phyloP scores from a whole-genome alignment of 2,797 vertebrate genomes.

The Xyrichtys novacula region DNA sequence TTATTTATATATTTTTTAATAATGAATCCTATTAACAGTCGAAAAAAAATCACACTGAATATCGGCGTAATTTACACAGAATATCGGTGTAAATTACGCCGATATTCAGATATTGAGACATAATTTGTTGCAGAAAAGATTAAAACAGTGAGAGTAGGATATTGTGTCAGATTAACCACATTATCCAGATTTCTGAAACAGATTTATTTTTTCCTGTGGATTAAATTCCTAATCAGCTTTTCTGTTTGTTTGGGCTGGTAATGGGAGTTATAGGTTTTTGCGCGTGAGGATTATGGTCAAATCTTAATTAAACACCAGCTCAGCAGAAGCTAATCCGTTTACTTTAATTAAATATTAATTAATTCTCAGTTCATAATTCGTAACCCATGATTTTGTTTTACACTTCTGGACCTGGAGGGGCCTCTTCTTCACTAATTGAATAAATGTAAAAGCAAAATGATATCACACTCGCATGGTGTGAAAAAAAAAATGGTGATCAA shows the following conservation, averaged over 20 bases:
- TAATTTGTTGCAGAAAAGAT: neutral
- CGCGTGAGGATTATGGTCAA: constrained; percentile 58
- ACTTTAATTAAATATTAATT: constrained; percentile 16
- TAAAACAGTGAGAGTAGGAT: neutral
- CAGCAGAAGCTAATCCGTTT: constrained; percentile 63
- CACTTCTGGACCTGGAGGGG: neutral
- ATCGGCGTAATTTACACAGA: too few relatives aligned
- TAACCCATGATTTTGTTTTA: neutral
- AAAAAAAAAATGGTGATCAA: constrained; percentile 3
- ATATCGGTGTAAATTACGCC: too few relatives aligned
- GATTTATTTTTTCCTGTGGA: neutral
- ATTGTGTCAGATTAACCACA: neutral
- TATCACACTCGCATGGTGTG: constrained; percentile 6
- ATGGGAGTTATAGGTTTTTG: constrained; percentile 28
- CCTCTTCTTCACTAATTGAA: constrained; percentile 6
- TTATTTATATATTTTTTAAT: neutral
- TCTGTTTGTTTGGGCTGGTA: constrained; percentile 29
- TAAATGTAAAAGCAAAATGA: constrained; percentile 18
- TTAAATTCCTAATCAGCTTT: constrained; percentile 6
- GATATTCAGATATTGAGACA: too few relatives aligned
- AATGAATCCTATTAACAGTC: neutral
- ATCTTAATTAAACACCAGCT: constrained; percentile 58
- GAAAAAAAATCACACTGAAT: too few relatives aligned
- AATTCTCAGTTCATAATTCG: constrained; percentile 31
- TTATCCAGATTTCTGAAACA: neutral